Evolutionary conservation across 30 jellyfish, hydroid and myxozoan genomes (phyloP).

Genomic region (Cassiopea xamachana): DNA sequence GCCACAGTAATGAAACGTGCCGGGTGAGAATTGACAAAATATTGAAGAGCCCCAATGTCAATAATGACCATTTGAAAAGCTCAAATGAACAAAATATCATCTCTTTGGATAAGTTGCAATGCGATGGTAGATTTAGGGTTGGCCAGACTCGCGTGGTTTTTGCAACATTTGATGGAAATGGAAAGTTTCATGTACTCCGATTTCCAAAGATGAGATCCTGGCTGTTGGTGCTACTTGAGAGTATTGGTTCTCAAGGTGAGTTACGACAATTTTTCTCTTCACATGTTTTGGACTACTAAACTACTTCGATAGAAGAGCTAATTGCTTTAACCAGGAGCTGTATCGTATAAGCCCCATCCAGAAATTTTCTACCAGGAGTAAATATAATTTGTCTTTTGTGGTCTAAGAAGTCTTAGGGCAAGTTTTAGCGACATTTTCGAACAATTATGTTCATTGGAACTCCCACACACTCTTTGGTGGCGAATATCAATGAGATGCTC

Average conservation of each 20-base stretch:
- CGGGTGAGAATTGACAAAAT: slow-evolving; percentile 6
- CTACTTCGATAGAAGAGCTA: neutral
- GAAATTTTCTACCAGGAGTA: no score
- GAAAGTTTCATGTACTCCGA: slow-evolving; percentile 10
- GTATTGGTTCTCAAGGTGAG: slow-evolving; percentile 25
- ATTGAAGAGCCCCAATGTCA: neutral
- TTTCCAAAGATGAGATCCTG: slow-evolving; percentile 34
- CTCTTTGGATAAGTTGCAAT: neutral
- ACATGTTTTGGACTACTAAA: neutral
- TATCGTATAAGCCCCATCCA: no score
- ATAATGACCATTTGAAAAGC: neutral
- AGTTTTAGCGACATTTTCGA: no score
- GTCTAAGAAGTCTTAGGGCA: no score
- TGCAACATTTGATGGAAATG: neutral
- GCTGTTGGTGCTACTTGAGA: slow-evolving; percentile 18
- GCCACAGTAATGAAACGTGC: neutral
- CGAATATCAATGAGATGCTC: no score
- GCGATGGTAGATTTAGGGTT: slow-evolving; percentile 30
- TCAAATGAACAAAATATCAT: neutral
- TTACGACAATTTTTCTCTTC: neutral
- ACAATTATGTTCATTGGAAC: no score
- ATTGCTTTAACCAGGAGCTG: neutral
- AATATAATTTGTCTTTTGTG: no score
- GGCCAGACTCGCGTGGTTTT: slow-evolving; percentile 52
- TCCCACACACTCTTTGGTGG: no score